Base-by-base conservation (phyloP, 1,140 invertebrate species). In the Lepeophtheirus salmonis region DNA sequence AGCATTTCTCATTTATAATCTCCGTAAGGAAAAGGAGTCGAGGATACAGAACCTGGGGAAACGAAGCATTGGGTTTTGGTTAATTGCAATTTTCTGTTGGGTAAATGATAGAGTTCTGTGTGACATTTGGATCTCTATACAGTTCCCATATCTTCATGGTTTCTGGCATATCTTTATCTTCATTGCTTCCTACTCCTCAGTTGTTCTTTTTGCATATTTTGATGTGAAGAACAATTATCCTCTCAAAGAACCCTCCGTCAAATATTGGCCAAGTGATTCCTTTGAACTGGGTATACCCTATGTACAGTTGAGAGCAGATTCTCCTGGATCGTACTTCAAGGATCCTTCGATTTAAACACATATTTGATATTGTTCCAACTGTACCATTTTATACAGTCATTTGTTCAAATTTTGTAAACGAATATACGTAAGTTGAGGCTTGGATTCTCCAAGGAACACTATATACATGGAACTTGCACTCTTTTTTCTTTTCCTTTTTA, bases 161-260 rank as follows among this genome's bases (percentile, higher is more conserved):
- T 73, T 84, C 6, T 86, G 83, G 83, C 83, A 86, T 70, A 72
- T 86, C 21, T 77, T 85, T 48, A 84, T 84, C 64, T 84, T 83
- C 64, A 82, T 85, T 49, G 79, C 82, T 0, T 78, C 80, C 50
- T 84, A 84, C 62, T 81, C 81, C 6, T 79, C 79, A 2, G 73
- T 82, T 25, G 83, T 85, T 20, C 72, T 84, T 0, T 84, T 82
- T 68, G 82, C 83, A 0, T 86, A 83, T 68, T 84, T 84, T 68
- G 80, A 81, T 64, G 83, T 83, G 2, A 54, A 54, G 21, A 17
- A 54, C 14, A 16, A 54, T 20, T n/a, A 54, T 54, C 52, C 52
- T 2, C 22, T 20, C 22, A 22, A 54, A 22, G 23, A 16, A 2
- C 52, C 52, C 21, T n/a, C n/a, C 17, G 23, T 54, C 22, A 16